These are phyloP conservation scores for Eubucco bourcierii DNA, from an alignment of 2,113 vertebrate genomes.

Conservation along the genomic window DNA sequence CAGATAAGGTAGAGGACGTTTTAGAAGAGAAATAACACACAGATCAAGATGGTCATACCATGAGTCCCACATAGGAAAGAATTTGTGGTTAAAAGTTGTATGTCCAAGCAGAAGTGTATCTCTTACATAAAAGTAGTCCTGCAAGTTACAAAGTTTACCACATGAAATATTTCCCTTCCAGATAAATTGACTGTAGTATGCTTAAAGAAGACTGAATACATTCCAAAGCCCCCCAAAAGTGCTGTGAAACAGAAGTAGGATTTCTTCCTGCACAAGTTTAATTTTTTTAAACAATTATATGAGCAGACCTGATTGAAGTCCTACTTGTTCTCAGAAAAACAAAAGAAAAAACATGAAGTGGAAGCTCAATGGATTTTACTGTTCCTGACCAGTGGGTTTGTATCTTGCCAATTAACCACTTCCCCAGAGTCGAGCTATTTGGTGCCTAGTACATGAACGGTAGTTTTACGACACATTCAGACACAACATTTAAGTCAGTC, in stretches of 20 bases:
- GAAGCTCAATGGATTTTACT: not conserved
- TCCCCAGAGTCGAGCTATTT: not conserved
- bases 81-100: not conserved
- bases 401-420: not conserved
- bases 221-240: not conserved
- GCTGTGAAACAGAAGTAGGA: slow-evolving; percentile 14
- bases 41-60: not conserved
- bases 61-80: not conserved
- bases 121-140: not conserved
- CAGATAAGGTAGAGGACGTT: not conserved
- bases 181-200: not conserved
- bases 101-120: not conserved
- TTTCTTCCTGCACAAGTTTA: not conserved
- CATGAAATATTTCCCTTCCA: slow-evolving; percentile 22
- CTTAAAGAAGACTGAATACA: slow-evolving; percentile 1
- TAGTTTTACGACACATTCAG: not conserved
- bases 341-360: not conserved
- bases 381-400: not conserved
- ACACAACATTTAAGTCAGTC: not conserved
- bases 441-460: not conserved
- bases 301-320: not conserved
- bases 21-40: not conserved
- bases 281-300: not conserved
- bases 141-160: not conserved
- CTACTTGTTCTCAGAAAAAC: not conserved